phyloP scores from a whole-genome alignment of 2,888 invertebrate genomes.

The Xanthostigma xanthostigma region DNA sequence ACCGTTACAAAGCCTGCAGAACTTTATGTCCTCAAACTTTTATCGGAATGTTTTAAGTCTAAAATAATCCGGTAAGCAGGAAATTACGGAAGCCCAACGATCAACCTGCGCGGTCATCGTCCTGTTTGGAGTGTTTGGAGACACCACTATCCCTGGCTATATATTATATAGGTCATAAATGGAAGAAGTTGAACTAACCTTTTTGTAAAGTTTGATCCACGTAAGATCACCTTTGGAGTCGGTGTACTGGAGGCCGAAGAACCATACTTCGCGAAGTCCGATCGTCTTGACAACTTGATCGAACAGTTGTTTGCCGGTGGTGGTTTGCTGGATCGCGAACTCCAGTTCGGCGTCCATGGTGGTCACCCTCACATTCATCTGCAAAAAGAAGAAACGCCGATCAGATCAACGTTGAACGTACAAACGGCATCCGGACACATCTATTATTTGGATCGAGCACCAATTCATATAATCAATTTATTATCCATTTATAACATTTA shows the following conservation, averaged over 20 bases:
- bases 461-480: too few relatives aligned
- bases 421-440: too few relatives aligned
- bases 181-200: slow-evolving; percentile 47
- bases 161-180: background rate
- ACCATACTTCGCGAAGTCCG: slow-evolving; percentile 98
- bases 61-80: too few relatives aligned
- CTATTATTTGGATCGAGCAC: too few relatives aligned
- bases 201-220: slow-evolving; percentile 99
- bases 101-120: too few relatives aligned
- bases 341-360: slow-evolving; percentile 99
- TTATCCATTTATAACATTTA: too few relatives aligned
- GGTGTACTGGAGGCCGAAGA: slow-evolving; percentile 97
- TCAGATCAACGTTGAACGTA: background rate
- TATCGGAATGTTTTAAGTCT: too few relatives aligned
- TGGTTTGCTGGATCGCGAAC: slow-evolving; percentile 99
- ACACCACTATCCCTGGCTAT: too few relatives aligned
- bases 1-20: too few relatives aligned
- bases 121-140: too few relatives aligned
- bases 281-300: slow-evolving; percentile 99
- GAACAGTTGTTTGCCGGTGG: slow-evolving; percentile 98
- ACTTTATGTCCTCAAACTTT: too few relatives aligned
- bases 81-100: too few relatives aligned
- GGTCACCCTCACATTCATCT: slow-evolving; percentile 99
- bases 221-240: slow-evolving; percentile 96
- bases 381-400: slow-evolving; percentile 22